A percentile compares a stretch with the other conserved stretches of the same genome.
Conservation (phyloP, 2,888 invertebrate genomes). For the Meteorus colon region DNA sequence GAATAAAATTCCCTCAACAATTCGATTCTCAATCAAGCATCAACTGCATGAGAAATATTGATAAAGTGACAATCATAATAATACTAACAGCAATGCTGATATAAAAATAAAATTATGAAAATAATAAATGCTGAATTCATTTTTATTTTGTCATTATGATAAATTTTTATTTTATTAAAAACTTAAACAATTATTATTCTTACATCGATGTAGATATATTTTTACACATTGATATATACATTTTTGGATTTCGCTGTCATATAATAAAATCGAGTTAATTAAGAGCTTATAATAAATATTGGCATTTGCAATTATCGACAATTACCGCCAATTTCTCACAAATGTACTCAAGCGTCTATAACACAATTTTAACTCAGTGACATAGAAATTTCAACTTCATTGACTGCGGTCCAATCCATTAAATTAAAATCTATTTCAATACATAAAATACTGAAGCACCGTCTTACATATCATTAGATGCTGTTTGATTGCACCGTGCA, state of each 20-base stretch:
- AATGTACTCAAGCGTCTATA: not conserved
- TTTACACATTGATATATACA: conserved; percentile 13
- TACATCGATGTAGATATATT: conserved; percentile 22
- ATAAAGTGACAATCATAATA: too few species aligned
- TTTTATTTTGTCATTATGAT: not conserved
- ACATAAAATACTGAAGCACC: not conserved
- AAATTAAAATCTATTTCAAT: not conserved
- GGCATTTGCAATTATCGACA: not conserved
- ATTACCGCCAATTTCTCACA: not conserved
- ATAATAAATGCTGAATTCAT: not conserved
- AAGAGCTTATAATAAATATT: not conserved
- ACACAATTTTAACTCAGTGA: not conserved
- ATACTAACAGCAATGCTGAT: not conserved
- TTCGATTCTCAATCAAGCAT: conserved; percentile 21
- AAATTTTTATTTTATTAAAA: conserved; percentile 35
- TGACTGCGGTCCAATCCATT: not conserved
- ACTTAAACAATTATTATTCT: conserved; percentile 33
- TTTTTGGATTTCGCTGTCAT: conserved; percentile 14
- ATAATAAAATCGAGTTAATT: not conserved
- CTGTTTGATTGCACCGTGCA: not conserved
- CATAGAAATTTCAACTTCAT: not conserved
- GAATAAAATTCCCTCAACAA: conserved; percentile 29
- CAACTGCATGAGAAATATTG: conserved; percentile 8
- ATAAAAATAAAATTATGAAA: not conserved
- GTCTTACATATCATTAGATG: not conserved